Base-by-base conservation (phyloP, 2,113 vertebrate species). In the Sinocyclocheilus grahami region DNA sequence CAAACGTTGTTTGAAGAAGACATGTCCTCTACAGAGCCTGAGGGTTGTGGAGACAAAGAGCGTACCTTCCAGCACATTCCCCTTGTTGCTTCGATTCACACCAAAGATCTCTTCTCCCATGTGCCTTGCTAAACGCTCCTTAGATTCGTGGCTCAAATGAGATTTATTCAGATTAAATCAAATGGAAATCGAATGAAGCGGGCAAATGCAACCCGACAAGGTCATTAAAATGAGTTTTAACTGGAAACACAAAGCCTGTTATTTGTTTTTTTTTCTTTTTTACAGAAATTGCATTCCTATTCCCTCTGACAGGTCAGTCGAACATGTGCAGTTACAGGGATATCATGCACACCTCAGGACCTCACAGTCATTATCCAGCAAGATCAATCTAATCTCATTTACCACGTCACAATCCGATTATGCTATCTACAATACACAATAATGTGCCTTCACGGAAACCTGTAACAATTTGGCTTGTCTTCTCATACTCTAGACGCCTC, bases 361-460 rank as follows among this genome's bases (percentile, higher is more conserved):
- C 75, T 78, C 30, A 46, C 22, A 83, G 82, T 87, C 85, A 88
- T 88, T 90, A 86, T 88, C 87, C 76, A 76, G 85, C 86, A 55
- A 87, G 88, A 89, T 89, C 87, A 89, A 39, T 85, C 80, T 89
- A 90, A 91, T 92, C 88, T 91, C 39, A 75, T 90, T 87, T 86
- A 85, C 71, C 80, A 82, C 60, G 30, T 13, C 84, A 87, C 84
- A 89, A 89, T 91, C 85, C 63, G 85, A 92, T 92, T 89, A 90
- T 30, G 60, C 86, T 88, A 67, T 86, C 74, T 74, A 85, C 63
- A 84, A 65, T 78, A 24, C 60, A 80, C 72, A 33, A 33, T 87
- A 83, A 79, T 24, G 37, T 63, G 58, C 77, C 87, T 88, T 48
- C 30, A 76, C 86, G 81, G 85, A 3, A 67, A 87, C 89, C 88